A percentile compares a stretch with the other conserved stretches of the same genome.
Evolutionary conservation across 2,797 vertebrate species (phyloP).

Genomic region (Labeo calbasu): DNA sequence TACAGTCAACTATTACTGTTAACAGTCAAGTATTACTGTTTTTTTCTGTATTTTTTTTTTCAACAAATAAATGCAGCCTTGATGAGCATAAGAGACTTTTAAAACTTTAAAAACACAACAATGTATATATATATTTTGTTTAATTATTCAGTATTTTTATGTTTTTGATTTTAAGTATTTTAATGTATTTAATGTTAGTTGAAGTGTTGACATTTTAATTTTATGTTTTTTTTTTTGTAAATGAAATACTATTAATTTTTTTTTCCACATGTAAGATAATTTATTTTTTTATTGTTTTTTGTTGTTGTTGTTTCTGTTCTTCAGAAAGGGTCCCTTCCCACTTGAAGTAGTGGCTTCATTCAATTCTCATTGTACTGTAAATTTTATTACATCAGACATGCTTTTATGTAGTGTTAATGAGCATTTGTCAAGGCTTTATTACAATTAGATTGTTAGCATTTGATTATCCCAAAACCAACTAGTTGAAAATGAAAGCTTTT

Average conservation of each 20-base stretch:
- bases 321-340: neutral
- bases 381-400: neutral
- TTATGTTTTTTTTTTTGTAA: neutral
- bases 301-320: too few relatives aligned
- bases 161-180: neutral
- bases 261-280: too few relatives aligned
- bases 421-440: conserved; percentile 27
- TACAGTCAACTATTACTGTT: too few relatives aligned
- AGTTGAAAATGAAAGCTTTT: conserved; percentile 1
- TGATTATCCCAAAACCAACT: conserved; percentile 19
- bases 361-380: neutral
- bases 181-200: neutral
- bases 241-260: neutral
- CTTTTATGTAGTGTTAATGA: conserved; percentile 12
- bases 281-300: too few relatives aligned
- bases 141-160: too few relatives aligned
- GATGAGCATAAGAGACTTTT: too few relatives aligned
- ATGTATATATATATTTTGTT: too few relatives aligned
- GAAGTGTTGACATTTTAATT: neutral
- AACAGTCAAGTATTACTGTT: too few relatives aligned
- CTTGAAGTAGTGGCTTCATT: neutral
- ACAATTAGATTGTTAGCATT: conserved; percentile 4
- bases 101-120: too few relatives aligned
- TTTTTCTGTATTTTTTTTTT: too few relatives aligned
- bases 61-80: too few relatives aligned